These are phyloP conservation scores for Cochlearius cochlearius DNA, from an alignment of 2,113 vertebrate species.

Conservation along the genomic window DNA sequence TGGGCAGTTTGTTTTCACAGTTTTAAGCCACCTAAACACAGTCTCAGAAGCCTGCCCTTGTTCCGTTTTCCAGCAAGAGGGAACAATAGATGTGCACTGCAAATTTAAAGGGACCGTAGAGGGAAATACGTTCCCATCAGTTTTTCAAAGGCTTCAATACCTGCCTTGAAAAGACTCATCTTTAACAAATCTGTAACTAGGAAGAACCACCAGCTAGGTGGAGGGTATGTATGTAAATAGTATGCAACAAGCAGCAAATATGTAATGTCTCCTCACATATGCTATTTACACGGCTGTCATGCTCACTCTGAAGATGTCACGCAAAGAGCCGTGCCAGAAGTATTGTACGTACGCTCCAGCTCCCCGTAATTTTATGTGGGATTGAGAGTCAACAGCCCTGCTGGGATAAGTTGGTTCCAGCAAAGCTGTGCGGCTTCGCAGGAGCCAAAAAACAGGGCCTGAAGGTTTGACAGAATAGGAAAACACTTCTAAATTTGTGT, in stretches of 20 bases:
- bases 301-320: not conserved
- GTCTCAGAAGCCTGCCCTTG: not conserved
- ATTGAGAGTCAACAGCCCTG: not conserved
- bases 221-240: constrained; percentile 6
- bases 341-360: not conserved
- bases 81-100: not conserved
- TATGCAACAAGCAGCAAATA: not conserved
- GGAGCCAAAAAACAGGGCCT: not conserved
- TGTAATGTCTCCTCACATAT: not conserved
- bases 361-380: not conserved
- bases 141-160: not conserved
- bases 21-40: not conserved
- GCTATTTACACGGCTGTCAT: not conserved
- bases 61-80: not conserved
- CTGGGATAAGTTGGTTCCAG: not conserved
- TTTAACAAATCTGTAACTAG: not conserved
- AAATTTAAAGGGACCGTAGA: not conserved
- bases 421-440: not conserved
- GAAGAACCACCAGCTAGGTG: not conserved
- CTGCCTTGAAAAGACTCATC: not conserved
- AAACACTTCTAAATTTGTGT: fast-evolving
- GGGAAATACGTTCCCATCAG: not conserved
- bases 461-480: not conserved
- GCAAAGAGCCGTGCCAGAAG: not conserved
- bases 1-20: not conserved